Base-by-base conservation (phyloP, 2,797 vertebrate species). In the Syngnathus rostellatus region DNA sequence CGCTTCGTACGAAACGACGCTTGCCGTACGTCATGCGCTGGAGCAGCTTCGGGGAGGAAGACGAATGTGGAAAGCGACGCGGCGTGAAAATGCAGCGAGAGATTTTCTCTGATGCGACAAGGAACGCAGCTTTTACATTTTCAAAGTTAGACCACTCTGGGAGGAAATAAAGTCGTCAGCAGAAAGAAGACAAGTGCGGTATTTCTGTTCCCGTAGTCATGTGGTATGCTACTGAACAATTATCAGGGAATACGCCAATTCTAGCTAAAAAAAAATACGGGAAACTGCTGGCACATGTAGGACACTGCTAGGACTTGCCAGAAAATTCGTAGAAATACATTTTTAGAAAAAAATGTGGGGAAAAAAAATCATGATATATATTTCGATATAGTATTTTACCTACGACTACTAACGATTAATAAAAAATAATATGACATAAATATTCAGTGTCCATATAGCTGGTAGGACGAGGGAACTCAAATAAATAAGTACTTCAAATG, bases 41-140 rank as follows among this genome's bases (percentile, higher is more conserved):
- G 70, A 65, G 63, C 55, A 62, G 59, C 25, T 62, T 73, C 46
- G 54, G 1, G 23, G 65, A 12, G 38, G 37, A 58, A 8, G 39
- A 67, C 40, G 58, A 61, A 59, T 63, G 67, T 80, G 65, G 59
- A 80, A 77, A 71, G 31, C 75, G 75, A 66, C 73, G 75, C 67
- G 78, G 78, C 82, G 77, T 85, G 78, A 81, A 81, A 72, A 81
- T 75, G 72, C 71, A 2, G 71, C 70, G 2, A 73, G 73, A 62
- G 60, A 62, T 62, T 62, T 62, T 46, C 60, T 62, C 41, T 5
- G 23, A 43, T 14, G n/a, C 21, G 21, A 8, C 12, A 3, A 72
- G 73, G 72, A 72, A 65, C 69, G 68, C 72, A 75, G 83, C 78
- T 67, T 73, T 72, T 39, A 21, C 41, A 23, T 55, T 25, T 4